A percentile compares a stretch with the other conserved stretches of the same genome.
These are phyloP conservation scores for Hydriomena furcata DNA, from an alignment of 2,888 invertebrate species.

Conservation along the genomic window DNA sequence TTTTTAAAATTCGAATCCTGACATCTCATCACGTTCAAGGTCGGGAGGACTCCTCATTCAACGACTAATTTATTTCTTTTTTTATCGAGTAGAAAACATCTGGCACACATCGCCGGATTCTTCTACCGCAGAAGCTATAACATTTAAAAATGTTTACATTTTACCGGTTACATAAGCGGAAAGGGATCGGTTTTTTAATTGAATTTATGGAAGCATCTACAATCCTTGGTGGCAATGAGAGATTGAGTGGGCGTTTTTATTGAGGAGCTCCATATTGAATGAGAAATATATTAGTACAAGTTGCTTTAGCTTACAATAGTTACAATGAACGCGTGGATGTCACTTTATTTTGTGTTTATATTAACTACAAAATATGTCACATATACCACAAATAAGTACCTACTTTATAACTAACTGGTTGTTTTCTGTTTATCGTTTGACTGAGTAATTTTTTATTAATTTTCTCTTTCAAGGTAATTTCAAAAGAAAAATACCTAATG, in stretches of 20 bases:
- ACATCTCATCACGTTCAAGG: slow-evolving; percentile 79
- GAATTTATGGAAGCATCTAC: slow-evolving; percentile 41
- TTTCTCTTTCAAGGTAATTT: too few relatives aligned
- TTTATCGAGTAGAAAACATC: slow-evolving; percentile 52
- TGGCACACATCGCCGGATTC: slow-evolving; percentile 50
- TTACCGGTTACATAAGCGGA: slow-evolving; percentile 44
- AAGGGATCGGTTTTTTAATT: slow-evolving; percentile 47
- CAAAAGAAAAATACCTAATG: neutral
- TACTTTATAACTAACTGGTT: neutral
- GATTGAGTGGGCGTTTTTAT: slow-evolving; percentile 47
- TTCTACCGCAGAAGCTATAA: slow-evolving; percentile 47
- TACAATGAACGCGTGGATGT: slow-evolving; percentile 16
- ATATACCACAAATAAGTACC: neutral
- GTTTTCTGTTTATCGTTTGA: too few relatives aligned
- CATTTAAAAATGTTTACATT: slow-evolving; percentile 48
- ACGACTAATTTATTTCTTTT: slow-evolving; percentile 45
- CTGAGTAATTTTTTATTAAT: too few relatives aligned
- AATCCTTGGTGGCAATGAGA: slow-evolving; percentile 45
- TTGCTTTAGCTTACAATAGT: too few relatives aligned
- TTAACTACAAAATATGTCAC: slow-evolving; percentile 6
- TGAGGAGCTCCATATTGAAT: slow-evolving; percentile 40
- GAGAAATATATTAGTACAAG: slow-evolving; percentile 37
- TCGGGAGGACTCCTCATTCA: slow-evolving; percentile 56
- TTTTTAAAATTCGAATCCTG: slow-evolving; percentile 73
- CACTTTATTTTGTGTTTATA: slow-evolving; percentile 8